A percentile compares a stretch with the other conserved stretches of the same genome.
Conservation (phyloP, 2,888 invertebrate species). For the Cynaeus angustus region DNA sequence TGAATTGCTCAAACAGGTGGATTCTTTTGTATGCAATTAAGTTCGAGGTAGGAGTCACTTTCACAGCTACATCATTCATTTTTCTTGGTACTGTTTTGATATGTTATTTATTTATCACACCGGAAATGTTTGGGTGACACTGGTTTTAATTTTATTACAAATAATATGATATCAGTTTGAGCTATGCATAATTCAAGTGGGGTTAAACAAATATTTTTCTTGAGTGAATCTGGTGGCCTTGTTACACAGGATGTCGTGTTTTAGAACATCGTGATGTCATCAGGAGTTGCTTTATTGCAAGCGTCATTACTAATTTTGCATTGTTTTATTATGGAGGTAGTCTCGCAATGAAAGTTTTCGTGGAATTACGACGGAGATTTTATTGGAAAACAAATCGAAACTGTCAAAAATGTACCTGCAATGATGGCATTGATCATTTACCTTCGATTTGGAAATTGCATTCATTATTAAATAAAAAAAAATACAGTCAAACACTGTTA, state of each 20-base stretch:
- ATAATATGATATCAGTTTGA: not conserved
- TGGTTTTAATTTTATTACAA: not conserved
- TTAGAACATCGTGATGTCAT: conserved; percentile 33
- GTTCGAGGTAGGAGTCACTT: not conserved
- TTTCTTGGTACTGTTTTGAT: not conserved
- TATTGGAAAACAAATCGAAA: too few species aligned
- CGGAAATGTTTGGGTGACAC: not conserved
- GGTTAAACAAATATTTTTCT: conserved; percentile 2
- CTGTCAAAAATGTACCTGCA: too few species aligned
- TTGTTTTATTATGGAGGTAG: conserved; percentile 6
- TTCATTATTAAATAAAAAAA: too few species aligned
- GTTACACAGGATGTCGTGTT: conserved; percentile 32
- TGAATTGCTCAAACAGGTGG: conserved; percentile 1
- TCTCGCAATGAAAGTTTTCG: not conserved
- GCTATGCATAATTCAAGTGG: not conserved
- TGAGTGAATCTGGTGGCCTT: conserved; percentile 21
- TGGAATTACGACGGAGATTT: not conserved
- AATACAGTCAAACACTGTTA: too few species aligned
- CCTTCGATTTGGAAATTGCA: too few species aligned
- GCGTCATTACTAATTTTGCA: conserved; percentile 34
- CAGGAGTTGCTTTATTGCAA: conserved; percentile 9
- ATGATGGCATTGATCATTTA: too few species aligned
- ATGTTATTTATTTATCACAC: not conserved
- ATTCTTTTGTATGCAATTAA: not conserved
- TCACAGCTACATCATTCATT: conserved; percentile 11